Percentiles rank a stretch among this genome's conserved stretches.
Conservation (phyloP, 1,140 invertebrate genomes). For the Diabrotica undecimpunctata region DNA sequence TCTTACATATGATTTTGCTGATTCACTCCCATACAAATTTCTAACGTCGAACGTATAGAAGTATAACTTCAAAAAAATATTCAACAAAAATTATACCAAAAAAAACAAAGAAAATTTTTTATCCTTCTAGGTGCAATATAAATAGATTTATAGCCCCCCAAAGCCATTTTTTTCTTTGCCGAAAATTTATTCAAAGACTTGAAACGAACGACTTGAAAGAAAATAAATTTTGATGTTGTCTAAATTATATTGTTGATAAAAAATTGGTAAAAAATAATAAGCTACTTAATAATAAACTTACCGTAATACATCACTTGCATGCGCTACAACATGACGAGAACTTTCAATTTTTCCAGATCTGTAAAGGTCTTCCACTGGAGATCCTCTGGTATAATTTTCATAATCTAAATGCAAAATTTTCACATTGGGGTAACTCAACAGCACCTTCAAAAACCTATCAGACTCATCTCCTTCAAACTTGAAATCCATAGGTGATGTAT, state of each 20-base stretch:
- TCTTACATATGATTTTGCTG: no score
- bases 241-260: neutral
- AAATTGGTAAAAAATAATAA: neutral
- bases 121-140: no score
- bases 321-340: constrained; percentile 54
- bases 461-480: constrained; percentile 38
- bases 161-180: no score
- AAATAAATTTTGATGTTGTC: no score
- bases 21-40: no score
- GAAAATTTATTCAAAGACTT: no score
- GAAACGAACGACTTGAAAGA: no score
- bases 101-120: no score
- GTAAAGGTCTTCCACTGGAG: constrained; percentile 61
- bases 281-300: constrained; percentile 17
- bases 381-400: constrained; percentile 55
- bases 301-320: constrained; percentile 64
- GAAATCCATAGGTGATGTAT: constrained; percentile 51
- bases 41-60: no score
- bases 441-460: constrained; percentile 46
- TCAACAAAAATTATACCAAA: no score
- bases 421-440: constrained; percentile 58
- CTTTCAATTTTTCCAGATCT: constrained; percentile 53
- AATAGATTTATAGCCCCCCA: no score
- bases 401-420: constrained; percentile 55
- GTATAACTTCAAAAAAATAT: no score